These are phyloP conservation scores for Tupiocoris notatus DNA, from an alignment of 2,888 invertebrate species.

Conservation along the genomic window DNA sequence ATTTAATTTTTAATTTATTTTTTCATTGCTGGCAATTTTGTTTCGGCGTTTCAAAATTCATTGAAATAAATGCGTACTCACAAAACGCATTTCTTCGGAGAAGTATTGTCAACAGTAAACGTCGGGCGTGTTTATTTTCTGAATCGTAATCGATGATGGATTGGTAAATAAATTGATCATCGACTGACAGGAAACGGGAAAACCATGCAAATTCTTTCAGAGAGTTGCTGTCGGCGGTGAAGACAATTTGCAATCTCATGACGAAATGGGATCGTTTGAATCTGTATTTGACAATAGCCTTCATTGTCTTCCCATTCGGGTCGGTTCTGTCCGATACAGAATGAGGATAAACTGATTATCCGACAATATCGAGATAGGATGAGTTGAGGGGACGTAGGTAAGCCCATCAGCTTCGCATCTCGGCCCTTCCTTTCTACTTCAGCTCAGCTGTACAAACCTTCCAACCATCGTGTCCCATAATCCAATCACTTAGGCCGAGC, in stretches of 20 bases:
- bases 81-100: no score
- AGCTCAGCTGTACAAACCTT: background rate
- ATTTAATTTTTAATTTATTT: no score
- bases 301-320: background rate
- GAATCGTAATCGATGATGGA: no score
- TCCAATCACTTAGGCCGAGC: constrained; percentile 10
- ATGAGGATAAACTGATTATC: background rate
- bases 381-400: background rate
- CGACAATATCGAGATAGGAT: background rate
- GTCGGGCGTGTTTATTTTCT: no score
- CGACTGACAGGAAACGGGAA: no score
- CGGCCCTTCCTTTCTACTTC: background rate
- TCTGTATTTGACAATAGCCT: constrained; percentile 2
- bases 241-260: background rate
- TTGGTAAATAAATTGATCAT: no score
- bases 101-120: no score
- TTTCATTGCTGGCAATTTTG: no score
- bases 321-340: background rate
- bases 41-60: no score
- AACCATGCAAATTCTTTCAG: no score
- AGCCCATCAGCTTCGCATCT: background rate
- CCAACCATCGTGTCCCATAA: constrained; percentile 8
- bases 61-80: no score
- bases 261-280: background rate
- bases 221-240: background rate